phyloP scores from a whole-genome alignment of 2,113 vertebrate species.

The Phoenicopterus ruber region DNA sequence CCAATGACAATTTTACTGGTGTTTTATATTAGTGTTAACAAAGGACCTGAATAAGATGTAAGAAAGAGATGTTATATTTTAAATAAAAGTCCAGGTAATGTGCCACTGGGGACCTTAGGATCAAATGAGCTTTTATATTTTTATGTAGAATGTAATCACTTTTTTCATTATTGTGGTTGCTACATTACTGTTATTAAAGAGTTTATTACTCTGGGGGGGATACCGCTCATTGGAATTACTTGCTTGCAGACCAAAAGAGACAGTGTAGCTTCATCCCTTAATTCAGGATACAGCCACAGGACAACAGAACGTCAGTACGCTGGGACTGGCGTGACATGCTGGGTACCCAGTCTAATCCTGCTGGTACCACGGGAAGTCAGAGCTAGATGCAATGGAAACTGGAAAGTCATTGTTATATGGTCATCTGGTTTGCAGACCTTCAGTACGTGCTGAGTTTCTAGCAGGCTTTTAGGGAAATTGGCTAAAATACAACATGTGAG shows the following conservation, averaged over 20 bases:
- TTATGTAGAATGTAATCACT: constrained; percentile 80
- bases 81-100: constrained; percentile 76
- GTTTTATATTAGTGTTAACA: constrained; percentile 63
- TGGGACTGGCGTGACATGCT: neutral
- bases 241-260: constrained; percentile 54
- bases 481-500: neutral
- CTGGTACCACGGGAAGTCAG: neutral
- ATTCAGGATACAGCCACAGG: neutral
- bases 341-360: neutral
- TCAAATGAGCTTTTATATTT: constrained; percentile 84
- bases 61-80: constrained; percentile 71
- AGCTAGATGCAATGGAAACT: neutral
- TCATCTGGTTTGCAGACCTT: neutral
- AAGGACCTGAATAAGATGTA: constrained; percentile 51
- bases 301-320: neutral
- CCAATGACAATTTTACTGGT: constrained; percentile 61
- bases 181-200: constrained; percentile 75
- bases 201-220: constrained; percentile 75
- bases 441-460: neutral
- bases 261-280: constrained; percentile 12
- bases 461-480: neutral
- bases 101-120: constrained; percentile 67
- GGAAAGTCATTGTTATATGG: neutral
- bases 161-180: constrained; percentile 76
- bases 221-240: constrained; percentile 52